Base-by-base conservation (phyloP, 2,888 invertebrate genomes). In the Erpobdella octoculata region DNA sequence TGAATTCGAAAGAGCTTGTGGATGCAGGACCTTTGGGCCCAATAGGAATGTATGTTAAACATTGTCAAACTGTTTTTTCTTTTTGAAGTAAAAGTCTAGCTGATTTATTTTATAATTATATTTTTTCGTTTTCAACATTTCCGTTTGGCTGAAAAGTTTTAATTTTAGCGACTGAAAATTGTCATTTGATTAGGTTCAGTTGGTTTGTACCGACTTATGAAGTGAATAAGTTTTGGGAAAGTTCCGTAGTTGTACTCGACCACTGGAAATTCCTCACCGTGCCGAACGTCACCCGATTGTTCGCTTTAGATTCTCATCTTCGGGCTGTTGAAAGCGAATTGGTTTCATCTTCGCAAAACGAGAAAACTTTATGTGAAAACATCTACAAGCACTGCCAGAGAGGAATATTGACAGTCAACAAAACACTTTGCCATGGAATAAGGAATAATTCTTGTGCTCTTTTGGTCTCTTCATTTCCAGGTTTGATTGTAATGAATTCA, bases 231-330 rank as follows among this genome's bases (percentile, higher is more conserved):
- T 77, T 78, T 31, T 82, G 82, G 81, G 73, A 74, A 38, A 28
- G 62, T 3, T 75, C 78, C 36, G 74, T 77, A 25, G 74, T 77
- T 12, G 79, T 80, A 33, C 76, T 79, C 38, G 86, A 87, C 72
- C 86, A 84, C 77, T 89, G 89, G 88, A 82, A 86, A 70, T 83
- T 86, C 12, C 87, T 88, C 74, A 79, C 79, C 70, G 81, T 85
- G 64, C 79, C 78, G 12, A 81, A 85, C 3, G 81, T 86, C 3
- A 85, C 86, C 5, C 77, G 81, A 3, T 79, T 82, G 15, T 88
- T 88, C 78, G 76, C 48, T 8, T 46, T 53, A 37, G 28, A 53
- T 18, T 15, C n/a, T 12, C 69, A 31, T 25, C 3, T 53, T 33
- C 9, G 35, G n/a, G 35, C 28, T 25, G n/a, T n/a, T n/a, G n/a